A percentile compares a stretch with the other conserved stretches of the same genome.
Conservation (phyloP, 92 coral and sea anemone genomes). For the Palythoa heliodiscus region DNA sequence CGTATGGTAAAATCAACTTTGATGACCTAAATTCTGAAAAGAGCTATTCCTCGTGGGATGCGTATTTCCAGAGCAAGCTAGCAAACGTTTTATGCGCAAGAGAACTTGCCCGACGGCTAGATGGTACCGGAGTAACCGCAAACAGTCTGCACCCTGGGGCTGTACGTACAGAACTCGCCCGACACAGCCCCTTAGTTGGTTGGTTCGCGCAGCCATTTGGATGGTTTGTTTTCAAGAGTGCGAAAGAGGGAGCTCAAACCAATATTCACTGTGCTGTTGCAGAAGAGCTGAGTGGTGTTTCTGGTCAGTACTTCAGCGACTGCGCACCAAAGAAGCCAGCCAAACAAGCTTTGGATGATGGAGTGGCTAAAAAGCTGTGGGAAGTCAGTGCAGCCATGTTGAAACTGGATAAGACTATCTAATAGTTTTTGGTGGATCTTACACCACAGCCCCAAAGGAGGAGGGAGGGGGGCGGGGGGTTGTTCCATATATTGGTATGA, state of each 20-base stretch:
- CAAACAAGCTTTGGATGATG: conserved; percentile 70
- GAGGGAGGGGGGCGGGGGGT: no score
- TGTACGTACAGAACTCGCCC: conserved; percentile 54
- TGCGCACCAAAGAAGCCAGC: conserved; percentile 45
- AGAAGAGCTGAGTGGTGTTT: conserved; percentile 15
- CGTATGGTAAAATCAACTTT: conserved; percentile 61
- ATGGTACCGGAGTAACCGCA: conserved; percentile 78
- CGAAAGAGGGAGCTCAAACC: neutral
- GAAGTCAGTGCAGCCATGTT: conserved; percentile 68
- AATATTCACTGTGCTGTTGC: conserved; percentile 16
- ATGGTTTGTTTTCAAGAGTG: neutral
- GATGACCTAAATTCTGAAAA: conserved; percentile 67
- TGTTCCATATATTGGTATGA: no score
- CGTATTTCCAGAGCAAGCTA: conserved; percentile 81
- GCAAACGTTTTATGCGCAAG: conserved; percentile 84
- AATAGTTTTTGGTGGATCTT: neutral
- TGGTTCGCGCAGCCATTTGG: neutral
- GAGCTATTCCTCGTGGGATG: conserved; percentile 59
- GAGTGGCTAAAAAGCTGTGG: conserved; percentile 70
- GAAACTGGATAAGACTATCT: conserved; percentile 38
- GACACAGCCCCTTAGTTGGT: conserved; percentile 40
- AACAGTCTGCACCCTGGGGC: conserved; percentile 84
- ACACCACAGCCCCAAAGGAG: no score
- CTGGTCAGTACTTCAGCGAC: conserved; percentile 2
- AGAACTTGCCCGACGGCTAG: conserved; percentile 75